Evolutionary conservation across 1,140 invertebrate genomes (phyloP), one percentile per base, ranked within the genome.

Genomic region (Drosophila tsacasi): DNA sequence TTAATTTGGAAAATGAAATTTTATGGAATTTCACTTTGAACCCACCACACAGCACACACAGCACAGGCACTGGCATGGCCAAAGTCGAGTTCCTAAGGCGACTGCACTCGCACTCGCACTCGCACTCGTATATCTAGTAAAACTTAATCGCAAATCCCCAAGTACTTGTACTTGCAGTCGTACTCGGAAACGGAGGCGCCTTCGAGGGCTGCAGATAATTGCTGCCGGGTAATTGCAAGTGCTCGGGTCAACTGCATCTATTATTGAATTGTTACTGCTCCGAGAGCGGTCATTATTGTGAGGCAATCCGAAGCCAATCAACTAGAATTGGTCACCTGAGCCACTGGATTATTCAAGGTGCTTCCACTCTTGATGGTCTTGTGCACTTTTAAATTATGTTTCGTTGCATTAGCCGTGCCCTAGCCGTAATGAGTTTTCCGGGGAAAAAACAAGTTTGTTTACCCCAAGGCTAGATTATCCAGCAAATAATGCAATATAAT

Each of bases 1-100:
- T 89, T 89, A 89, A 79, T 90, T 89, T 79, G 67, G 81, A 90
- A 90, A 90, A 89, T 90, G 78, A 81, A 89, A 79, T 90, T 81
- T 85, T 64, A 90, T 85, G 81, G 85, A 79, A 90, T 79, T 82
- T 90, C 71, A 89, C 85, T 90, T 82, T 90, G 85, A 85, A 90
- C 85, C 89, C 77, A 60, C 76, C 27, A 32, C 49, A 71, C 64
- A 76, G 77, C 59, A 68, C 58, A 79, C 37, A 65, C 59, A 54
- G 19, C 12, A 1, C 27, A 25, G n/a, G n/a, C 40, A 42, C n/a
- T n/a, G 57, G 30, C 25, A 37, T 46, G 64, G 30, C 6, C 57
- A 79, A 81, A 81, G 79, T 81, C 79, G 66, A 64, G 58, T 44
- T 25, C 46, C 60, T 25, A 67, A 67, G 21, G 17, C 59, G 44